Conservation (phyloP, 2,888 invertebrate species). For the Limnephilus auricula region DNA sequence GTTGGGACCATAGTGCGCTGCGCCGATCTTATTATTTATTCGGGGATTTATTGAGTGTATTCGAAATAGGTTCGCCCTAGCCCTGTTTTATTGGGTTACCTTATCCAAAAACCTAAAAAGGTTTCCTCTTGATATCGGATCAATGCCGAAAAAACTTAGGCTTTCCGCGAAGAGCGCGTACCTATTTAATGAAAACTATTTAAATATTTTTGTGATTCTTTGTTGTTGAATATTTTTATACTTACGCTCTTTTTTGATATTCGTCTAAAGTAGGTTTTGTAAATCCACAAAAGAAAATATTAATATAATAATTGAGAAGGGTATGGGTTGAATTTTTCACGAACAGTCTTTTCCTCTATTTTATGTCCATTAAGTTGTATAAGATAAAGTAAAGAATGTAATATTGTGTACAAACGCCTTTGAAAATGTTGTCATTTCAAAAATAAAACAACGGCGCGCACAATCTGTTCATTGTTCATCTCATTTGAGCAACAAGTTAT, state of each 20-base stretch:
- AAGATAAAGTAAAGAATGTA: background rate
- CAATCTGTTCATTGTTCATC: background rate
- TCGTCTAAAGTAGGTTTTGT: background rate
- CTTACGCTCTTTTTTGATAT: background rate
- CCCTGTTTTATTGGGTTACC: slow-evolving; percentile 64
- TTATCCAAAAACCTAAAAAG: slow-evolving; percentile 49
- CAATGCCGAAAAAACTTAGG: slow-evolving; percentile 14
- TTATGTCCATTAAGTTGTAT: background rate
- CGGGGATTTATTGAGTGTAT: slow-evolving; percentile 63
- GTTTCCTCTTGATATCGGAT: slow-evolving; percentile 8
- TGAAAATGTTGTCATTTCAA: background rate
- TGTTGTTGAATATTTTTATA: background rate
- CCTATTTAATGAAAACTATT: slow-evolving; percentile 7
- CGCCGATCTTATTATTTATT: slow-evolving; percentile 63
- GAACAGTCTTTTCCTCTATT: background rate
- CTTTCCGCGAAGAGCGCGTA: background rate
- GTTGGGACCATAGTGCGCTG: slow-evolving; percentile 67
- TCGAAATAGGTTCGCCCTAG: slow-evolving; percentile 52
- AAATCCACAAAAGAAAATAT: background rate
- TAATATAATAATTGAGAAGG: background rate
- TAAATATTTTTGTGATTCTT: background rate
- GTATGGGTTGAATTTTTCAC: background rate
- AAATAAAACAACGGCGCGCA: background rate
- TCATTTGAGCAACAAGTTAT: background rate
- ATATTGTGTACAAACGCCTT: background rate